These are phyloP conservation scores for Nomada flava DNA, from an alignment of 2,888 invertebrate species.

Conservation along the genomic window DNA sequence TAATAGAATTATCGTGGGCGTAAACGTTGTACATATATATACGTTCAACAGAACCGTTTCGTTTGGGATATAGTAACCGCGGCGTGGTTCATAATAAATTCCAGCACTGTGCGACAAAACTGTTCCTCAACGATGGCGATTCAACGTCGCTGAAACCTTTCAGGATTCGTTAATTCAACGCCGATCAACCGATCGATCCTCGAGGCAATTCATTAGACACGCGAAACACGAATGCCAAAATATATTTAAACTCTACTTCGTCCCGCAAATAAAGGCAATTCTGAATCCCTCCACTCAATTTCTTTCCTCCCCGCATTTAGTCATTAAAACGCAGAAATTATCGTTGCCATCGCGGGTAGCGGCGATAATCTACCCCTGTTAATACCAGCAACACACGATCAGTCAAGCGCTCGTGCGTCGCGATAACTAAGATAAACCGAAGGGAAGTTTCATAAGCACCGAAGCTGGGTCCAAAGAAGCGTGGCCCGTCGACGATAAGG, in stretches of 20 bases:
- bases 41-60: too few relatives aligned
- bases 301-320: neutral
- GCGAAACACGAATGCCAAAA: neutral
- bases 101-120: too few relatives aligned
- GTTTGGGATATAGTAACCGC: too few relatives aligned
- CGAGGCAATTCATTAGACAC: too few relatives aligned
- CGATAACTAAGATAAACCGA: conserved; percentile 1
- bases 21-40: too few relatives aligned
- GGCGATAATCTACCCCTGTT: neutral
- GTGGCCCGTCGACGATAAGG: conserved; percentile 39
- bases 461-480: neutral
- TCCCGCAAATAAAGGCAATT: neutral
- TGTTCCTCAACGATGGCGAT: too few relatives aligned
- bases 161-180: too few relatives aligned
- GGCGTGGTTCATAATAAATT: too few relatives aligned
- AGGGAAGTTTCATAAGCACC: conserved; percentile 10
- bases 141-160: too few relatives aligned
- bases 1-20: too few relatives aligned
- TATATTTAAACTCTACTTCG: neutral
- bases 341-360: neutral
- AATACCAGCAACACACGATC: conserved; percentile 8
- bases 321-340: neutral
- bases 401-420: neutral
- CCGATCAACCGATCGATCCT: too few relatives aligned
- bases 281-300: neutral